Evolutionary conservation across 2,888 invertebrate genomes (phyloP), one percentile per base, ranked within the genome.

Genomic region (Muschampia plurimacula): DNA sequence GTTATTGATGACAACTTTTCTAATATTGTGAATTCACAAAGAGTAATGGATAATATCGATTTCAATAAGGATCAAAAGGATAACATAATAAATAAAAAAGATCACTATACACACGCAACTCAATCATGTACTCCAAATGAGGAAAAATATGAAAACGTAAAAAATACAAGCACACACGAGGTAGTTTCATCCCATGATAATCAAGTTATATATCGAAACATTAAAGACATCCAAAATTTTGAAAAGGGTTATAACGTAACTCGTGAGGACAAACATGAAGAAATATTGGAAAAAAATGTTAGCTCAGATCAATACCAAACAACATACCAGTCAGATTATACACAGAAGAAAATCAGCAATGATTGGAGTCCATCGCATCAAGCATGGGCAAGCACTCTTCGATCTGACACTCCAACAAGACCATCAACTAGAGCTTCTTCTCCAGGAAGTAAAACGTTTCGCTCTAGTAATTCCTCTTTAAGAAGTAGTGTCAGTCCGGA

Each of bases 291-390:
- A 68, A 87, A 80, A 67, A 89, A 86, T 69, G 84, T 80, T 0
- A 89, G 89, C 41, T 90, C 80, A 67, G 89, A 95, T 71, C 91
- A 95, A 75, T 96, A 96, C 82, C 93, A 95, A 78, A 96, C 96
- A 4, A 96, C 96, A 0, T 96, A 96, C 78, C 93, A 95, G 79
- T 89, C 92, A 55, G 96, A 96, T 78, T 96, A 90, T 78, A 89
- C 91, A 5, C 95, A 92, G 66, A 95, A 94, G 77, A 93, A 92
- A 78, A 95, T 96, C 32, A 96, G 95, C 77, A 95, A 95, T 55
- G 96, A 96, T 71, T 93, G 95, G 80, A 97, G 97, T 82, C 96
- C 97, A 0, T 95, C 96, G 1, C 97, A 97, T 82, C 96, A 97
- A 78, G 97, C 97, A 0, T 97, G 97, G 93, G 97, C 96, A 0